A percentile compares a stretch with the other conserved stretches of the same genome.
Conservation (phyloP, 1,140 invertebrate species). For the Leptoteleia sp. region DNA sequence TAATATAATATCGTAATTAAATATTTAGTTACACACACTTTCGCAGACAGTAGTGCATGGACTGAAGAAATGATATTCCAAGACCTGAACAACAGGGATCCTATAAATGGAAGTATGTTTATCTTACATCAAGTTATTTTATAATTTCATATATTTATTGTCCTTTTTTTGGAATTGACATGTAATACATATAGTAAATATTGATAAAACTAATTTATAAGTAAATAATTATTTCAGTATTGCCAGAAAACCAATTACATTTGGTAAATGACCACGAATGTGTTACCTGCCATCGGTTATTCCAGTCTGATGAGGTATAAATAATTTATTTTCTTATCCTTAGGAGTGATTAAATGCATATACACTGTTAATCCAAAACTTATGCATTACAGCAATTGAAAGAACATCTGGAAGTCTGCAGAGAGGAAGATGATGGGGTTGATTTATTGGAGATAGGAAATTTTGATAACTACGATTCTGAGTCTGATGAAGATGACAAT, state of each 20-base stretch:
- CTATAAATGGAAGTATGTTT: slow-evolving; percentile 59
- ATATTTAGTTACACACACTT: slow-evolving; percentile 11
- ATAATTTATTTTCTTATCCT: not conserved
- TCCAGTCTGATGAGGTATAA: slow-evolving; percentile 74
- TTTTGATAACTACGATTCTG: slow-evolving; percentile 74
- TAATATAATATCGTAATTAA: too few relatives aligned
- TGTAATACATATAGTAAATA: too few relatives aligned
- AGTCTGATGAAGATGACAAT: slow-evolving; percentile 69
- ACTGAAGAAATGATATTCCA: slow-evolving; percentile 55
- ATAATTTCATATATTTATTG: not conserved
- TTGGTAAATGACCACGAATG: slow-evolving; percentile 76
- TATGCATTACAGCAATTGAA: slow-evolving; percentile 69
- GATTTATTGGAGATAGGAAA: slow-evolving; percentile 73
- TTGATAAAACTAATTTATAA: too few relatives aligned
- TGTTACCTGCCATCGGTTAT: slow-evolving; percentile 77
- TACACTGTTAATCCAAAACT: slow-evolving; percentile 2
- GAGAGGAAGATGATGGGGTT: slow-evolving; percentile 77
- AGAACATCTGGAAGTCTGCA: slow-evolving; percentile 77
- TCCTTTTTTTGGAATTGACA: too few relatives aligned
- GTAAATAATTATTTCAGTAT: slow-evolving; percentile 58
- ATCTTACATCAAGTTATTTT: slow-evolving; percentile 1
- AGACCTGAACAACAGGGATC: slow-evolving; percentile 49
- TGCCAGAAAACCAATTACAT: slow-evolving; percentile 72
- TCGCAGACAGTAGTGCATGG: slow-evolving; percentile 24
- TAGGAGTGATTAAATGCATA: not conserved